Percentiles rank a stretch among this genome's conserved stretches.
Conservation (phyloP, 2,888 invertebrate species). For the Kryphioiulus occultus region DNA sequence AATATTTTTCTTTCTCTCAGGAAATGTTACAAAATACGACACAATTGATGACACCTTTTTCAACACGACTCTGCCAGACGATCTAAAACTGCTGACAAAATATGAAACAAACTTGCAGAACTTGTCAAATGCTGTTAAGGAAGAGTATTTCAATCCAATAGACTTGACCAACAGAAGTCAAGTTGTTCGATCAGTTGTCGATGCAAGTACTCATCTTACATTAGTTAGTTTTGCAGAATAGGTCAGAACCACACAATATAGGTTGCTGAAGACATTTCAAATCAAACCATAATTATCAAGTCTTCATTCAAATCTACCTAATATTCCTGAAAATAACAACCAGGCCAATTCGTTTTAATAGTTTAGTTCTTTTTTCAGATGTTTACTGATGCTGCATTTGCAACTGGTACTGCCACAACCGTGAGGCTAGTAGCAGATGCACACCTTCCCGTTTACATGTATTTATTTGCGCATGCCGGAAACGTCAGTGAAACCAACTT, state of each 20-base stretch:
- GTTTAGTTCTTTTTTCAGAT: not conserved
- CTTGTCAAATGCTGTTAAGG: not conserved
- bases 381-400: not conserved
- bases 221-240: too few species aligned
- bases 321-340: too few species aligned
- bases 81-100: not conserved
- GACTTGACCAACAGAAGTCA: conserved; percentile 2
- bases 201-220: conserved; percentile 43
- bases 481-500: not conserved
- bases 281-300: too few species aligned
- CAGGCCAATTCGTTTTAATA: too few species aligned
- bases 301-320: too few species aligned
- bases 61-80: not conserved
- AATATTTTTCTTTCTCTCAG: not conserved
- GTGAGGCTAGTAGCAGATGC: not conserved
- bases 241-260: too few species aligned
- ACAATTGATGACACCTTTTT: not conserved
- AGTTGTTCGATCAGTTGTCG: not conserved
- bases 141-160: conserved; percentile 11
- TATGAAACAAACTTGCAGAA: not conserved
- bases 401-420: not conserved
- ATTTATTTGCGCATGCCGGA: conserved; percentile 35
- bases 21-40: not conserved
- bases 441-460: conserved; percentile 43
- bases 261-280: too few species aligned